phyloP scores from a whole-genome alignment of 2,888 invertebrate species.

The Xanthia icteritia region DNA sequence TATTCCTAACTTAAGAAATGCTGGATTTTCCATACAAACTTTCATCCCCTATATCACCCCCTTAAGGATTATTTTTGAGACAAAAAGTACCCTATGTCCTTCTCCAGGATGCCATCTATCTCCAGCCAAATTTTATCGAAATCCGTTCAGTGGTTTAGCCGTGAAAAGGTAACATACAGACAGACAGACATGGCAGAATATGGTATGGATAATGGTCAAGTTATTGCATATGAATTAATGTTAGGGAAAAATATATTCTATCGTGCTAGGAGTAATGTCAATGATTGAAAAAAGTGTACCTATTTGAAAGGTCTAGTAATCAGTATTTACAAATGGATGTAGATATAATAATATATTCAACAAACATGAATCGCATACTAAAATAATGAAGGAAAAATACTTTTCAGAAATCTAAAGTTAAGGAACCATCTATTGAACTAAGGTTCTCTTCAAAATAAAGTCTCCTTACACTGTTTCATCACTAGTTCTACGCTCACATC shows the following conservation, averaged over 20 bases:
- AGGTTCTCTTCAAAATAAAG: neutral
- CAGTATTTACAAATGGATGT: neutral
- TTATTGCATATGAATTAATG: slow-evolving; percentile 32
- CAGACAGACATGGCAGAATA: too few relatives aligned
- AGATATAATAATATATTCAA: neutral
- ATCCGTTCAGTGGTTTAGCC: too few relatives aligned
- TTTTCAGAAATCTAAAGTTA: neutral
- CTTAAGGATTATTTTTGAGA: too few relatives aligned
- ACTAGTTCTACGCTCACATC: slow-evolving; percentile 1
- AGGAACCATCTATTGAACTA: neutral
- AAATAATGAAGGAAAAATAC: neutral
- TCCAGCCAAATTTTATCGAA: too few relatives aligned
- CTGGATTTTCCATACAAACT: too few relatives aligned
- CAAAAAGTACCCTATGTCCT: too few relatives aligned
- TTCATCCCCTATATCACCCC: too few relatives aligned
- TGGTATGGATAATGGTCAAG: too few relatives aligned
- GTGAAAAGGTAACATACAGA: too few relatives aligned
- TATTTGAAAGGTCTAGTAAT: neutral
- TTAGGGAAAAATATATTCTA: slow-evolving; percentile 24
- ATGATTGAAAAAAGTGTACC: neutral
- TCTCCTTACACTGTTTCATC: slow-evolving; percentile 9
- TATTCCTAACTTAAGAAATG: too few relatives aligned
- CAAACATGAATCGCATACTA: neutral
- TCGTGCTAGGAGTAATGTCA: neutral
- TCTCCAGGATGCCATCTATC: too few relatives aligned